Evolutionary conservation across 2,888 invertebrate genomes (phyloP), one percentile per base, ranked within the genome.

Genomic region (Labia minor): DNA sequence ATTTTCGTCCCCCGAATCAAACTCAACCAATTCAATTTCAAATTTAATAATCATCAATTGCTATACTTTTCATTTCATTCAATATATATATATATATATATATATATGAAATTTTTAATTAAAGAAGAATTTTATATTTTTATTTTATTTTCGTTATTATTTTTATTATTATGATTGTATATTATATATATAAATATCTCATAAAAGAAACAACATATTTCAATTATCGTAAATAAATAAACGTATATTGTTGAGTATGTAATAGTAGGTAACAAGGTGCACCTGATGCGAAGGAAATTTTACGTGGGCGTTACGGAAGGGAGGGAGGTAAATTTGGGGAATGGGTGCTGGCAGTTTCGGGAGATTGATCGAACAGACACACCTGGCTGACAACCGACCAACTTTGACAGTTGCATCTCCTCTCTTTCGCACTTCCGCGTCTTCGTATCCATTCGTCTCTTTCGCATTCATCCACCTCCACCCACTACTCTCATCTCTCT

Each of bases 151-250:
- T 26, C n/a, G 26, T 26, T 26, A 26, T 26, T 26, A 26, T 6
- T 26, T 26, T 26, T 26, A 26, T 26, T 26, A 26, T 26, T 26
- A n/a, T n/a, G n/a, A n/a, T n/a, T n/a, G n/a, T n/a, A n/a, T n/a
- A n/a, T n/a, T n/a, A n/a, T n/a, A n/a, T n/a, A n/a, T n/a, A n/a
- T n/a, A n/a, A n/a, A n/a, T n/a, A n/a, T n/a, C n/a, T n/a, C n/a
- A n/a, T n/a, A 33, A 11, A 33, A 11, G 33, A 33, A 33, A 33
- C 33, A 33, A 33, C 33, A 33, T 33, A 49, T 49, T 49, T 49
- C 49, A 49, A 49, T 49, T 49, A 49, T 49, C 49, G 49, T 49
- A 49, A 49, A 49, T n/a, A 49, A 49, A 49, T n/a, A 49, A 49
- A 49, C 4, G 49, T 10, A 49, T 3, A 26, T 26, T 26, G 26